These are phyloP conservation scores for Peribatodes rhomboidaria DNA, from an alignment of 2,888 invertebrate genomes.

Conservation along the genomic window DNA sequence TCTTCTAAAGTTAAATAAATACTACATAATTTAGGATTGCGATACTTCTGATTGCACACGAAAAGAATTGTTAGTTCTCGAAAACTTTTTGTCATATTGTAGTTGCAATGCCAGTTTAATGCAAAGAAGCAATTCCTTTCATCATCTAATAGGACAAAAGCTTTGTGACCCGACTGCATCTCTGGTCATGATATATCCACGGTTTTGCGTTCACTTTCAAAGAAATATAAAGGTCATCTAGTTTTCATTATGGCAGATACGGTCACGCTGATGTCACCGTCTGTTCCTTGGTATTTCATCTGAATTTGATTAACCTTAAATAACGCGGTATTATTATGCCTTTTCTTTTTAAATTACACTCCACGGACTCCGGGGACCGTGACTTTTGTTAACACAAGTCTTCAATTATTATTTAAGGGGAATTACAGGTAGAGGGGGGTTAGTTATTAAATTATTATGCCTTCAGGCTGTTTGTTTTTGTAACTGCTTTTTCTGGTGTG, in stretches of 20 bases:
- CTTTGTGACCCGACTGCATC: slow-evolving; percentile 24
- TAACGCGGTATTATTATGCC: slow-evolving; percentile 10
- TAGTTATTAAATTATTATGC: slow-evolving; percentile 7
- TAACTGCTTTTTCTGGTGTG: neutral
- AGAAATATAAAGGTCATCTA: slow-evolving; percentile 42
- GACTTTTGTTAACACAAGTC: too few species aligned
- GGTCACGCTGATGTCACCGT: slow-evolving; percentile 43
- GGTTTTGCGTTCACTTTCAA: slow-evolving; percentile 40
- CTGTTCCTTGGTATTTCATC: slow-evolving; percentile 40
- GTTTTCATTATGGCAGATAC: slow-evolving; percentile 38
- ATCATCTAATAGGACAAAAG: slow-evolving; percentile 4
- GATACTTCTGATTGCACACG: too few species aligned
- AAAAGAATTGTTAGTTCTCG: too few species aligned
- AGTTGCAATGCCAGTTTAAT: neutral
- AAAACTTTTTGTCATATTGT: too few species aligned
- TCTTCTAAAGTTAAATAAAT: too few species aligned
- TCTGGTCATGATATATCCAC: slow-evolving; percentile 17
- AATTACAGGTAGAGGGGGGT: too few species aligned
- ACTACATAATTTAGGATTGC: too few species aligned
- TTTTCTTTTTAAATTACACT: too few species aligned
- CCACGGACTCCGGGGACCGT: too few species aligned
- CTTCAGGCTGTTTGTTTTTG: slow-evolving; percentile 13
- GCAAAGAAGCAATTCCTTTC: neutral
- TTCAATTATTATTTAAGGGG: too few species aligned
- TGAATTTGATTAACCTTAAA: slow-evolving; percentile 30